Evolutionary conservation across 92 coral and sea anemone genomes (phyloP).

Genomic region (Palythoa grandiflora): DNA sequence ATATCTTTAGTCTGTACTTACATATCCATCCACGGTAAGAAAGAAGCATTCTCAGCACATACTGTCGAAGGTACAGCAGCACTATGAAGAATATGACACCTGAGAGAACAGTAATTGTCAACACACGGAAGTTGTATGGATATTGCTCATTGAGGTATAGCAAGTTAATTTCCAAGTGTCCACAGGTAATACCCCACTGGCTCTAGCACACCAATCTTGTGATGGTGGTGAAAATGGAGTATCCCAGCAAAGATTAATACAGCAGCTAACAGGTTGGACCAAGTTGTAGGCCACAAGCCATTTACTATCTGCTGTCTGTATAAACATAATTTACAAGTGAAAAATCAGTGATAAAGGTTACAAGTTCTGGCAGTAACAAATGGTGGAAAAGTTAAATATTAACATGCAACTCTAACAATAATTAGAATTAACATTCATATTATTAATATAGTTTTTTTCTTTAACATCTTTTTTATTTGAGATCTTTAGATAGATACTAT

Average conservation of each 20-base stretch:
- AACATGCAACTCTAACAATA: too few species aligned
- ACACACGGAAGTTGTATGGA: slow-evolving; percentile 82
- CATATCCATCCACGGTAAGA: slow-evolving; percentile 99
- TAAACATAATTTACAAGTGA: too few species aligned
- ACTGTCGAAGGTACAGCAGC: slow-evolving; percentile 88
- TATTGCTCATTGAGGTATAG: slow-evolving; percentile 83
- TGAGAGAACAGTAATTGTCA: slow-evolving; percentile 69
- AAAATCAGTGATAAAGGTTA: too few species aligned
- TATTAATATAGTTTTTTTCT: too few species aligned
- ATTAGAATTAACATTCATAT: too few species aligned
- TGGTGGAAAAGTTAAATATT: too few species aligned
- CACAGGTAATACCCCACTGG: slow-evolving; percentile 78
- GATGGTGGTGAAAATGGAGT: slow-evolving; percentile 78
- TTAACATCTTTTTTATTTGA: too few species aligned
- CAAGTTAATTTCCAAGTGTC: slow-evolving; percentile 76
- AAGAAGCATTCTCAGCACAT: slow-evolving; percentile 83
- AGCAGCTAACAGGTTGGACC: slow-evolving; percentile 81
- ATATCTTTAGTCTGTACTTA: slow-evolving; percentile 53
- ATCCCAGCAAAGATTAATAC: slow-evolving; percentile 81
- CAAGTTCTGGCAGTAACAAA: too few species aligned
- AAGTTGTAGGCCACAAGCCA: slow-evolving; percentile 99
- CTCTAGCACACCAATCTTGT: slow-evolving; percentile 62
- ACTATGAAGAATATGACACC: slow-evolving; percentile 89
- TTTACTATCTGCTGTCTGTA: slow-evolving; percentile 92
- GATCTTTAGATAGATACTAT: too few species aligned